Evolutionary conservation across 64 coral and sea anemone genomes (phyloP).

Genomic region (Porites lutea): DNA sequence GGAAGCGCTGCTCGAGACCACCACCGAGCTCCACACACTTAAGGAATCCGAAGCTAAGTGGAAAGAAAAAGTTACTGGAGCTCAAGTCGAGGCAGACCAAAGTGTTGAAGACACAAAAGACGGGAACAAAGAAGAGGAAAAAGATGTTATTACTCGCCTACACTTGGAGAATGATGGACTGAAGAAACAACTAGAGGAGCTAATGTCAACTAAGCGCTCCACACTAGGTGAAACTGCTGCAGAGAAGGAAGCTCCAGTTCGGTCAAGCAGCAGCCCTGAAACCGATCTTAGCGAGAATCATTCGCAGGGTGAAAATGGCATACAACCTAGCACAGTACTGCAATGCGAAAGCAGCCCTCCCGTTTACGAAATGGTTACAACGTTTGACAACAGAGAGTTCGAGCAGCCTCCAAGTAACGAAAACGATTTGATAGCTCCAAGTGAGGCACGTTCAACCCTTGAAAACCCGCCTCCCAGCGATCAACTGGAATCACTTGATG

Average conservation of each 20-base stretch:
- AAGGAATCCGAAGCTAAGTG: constrained; percentile 71
- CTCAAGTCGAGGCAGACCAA: constrained; percentile 69
- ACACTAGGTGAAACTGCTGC: constrained; percentile 47
- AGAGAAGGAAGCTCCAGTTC: constrained; percentile 51
- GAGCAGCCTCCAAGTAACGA: neutral
- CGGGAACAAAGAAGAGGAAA: constrained; percentile 43
- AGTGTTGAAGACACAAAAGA: constrained; percentile 48
- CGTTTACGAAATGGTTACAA: constrained; percentile 31
- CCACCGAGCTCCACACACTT: constrained; percentile 67
- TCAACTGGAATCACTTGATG: constrained; percentile 32
- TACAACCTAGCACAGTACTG: neutral
- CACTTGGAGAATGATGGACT: constrained; percentile 76
- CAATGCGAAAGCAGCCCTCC: neutral
- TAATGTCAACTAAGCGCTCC: constrained; percentile 9
- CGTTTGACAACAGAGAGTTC: constrained; percentile 1
- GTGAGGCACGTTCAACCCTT: neutral
- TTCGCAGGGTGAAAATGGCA: neutral
- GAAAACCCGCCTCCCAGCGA: constrained; percentile 10
- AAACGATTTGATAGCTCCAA: constrained; percentile 2
- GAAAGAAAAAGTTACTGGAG: constrained; percentile 73
- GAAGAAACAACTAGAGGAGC: constrained; percentile 61
- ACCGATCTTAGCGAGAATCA: neutral
- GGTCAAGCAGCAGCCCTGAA: constrained; percentile 24
- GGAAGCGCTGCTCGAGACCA: constrained; percentile 68
- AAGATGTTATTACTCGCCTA: constrained; percentile 40